Percentiles rank a stretch among this genome's conserved stretches.
These are phyloP conservation scores for Epiblema foenella DNA, from an alignment of 2,888 invertebrate species.

Conservation along the genomic window DNA sequence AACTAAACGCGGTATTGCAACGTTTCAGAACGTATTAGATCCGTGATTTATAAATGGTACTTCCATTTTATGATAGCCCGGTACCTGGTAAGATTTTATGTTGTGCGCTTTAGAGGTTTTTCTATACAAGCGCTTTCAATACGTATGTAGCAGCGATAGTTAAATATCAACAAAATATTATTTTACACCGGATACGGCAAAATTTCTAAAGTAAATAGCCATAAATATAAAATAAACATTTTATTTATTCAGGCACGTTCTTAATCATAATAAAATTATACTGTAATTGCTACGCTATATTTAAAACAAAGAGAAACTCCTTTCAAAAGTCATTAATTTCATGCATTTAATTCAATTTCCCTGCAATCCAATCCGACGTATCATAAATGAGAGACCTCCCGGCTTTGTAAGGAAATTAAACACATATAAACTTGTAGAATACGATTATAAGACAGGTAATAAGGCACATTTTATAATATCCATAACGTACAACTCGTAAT, in stretches of 20 bases:
- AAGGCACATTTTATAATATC: slow-evolving; percentile 30
- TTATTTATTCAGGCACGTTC: slow-evolving; percentile 11
- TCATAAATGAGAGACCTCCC: slow-evolving; percentile 34
- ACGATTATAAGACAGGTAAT: slow-evolving; percentile 36
- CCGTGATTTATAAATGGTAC: slow-evolving; percentile 63
- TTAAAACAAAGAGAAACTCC: slow-evolving; percentile 21
- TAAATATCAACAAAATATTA: not conserved
- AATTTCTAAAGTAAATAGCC: not conserved
- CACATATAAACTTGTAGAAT: slow-evolving; percentile 35
- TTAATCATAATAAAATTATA: slow-evolving; percentile 27
- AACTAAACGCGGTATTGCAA: slow-evolving; percentile 49
- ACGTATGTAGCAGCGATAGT: not conserved
- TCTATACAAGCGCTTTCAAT: not conserved
- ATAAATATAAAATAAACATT: slow-evolving; percentile 2
- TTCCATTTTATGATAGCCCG: slow-evolving; percentile 58
- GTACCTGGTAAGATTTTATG: slow-evolving; percentile 41
- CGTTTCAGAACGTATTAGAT: slow-evolving; percentile 54
- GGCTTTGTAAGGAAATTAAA: slow-evolving; percentile 36
- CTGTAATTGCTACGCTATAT: slow-evolving; percentile 21
- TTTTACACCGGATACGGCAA: not conserved
- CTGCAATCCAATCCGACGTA: slow-evolving; percentile 8
- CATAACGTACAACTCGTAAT: slow-evolving; percentile 8
- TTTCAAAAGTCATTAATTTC: slow-evolving; percentile 21
- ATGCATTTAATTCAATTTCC: slow-evolving; percentile 34
- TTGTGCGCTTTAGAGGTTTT: slow-evolving; percentile 19